phyloP scores from a whole-genome alignment of 2,797 vertebrate genomes.

The Acropternis orthonyx region DNA sequence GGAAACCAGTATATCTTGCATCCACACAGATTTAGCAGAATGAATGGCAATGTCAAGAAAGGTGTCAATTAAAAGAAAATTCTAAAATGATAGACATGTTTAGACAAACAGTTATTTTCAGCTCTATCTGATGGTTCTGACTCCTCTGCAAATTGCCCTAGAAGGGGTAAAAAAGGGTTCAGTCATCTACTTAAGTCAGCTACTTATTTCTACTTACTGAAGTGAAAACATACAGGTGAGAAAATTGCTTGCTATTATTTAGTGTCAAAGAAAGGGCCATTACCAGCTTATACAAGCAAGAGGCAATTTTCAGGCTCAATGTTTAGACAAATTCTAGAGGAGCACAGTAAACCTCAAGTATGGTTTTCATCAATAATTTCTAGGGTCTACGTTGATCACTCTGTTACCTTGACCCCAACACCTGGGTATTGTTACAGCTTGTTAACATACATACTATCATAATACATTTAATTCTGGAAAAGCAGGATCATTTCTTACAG shows the following conservation, averaged over 20 bases:
- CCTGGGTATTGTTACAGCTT: neutral
- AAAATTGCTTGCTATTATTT: neutral
- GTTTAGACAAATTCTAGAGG: neutral
- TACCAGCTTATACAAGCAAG: neutral
- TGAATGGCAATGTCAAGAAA: slow-evolving; percentile 28
- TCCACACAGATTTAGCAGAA: neutral
- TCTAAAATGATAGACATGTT: slow-evolving; percentile 20
- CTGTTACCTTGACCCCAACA: neutral
- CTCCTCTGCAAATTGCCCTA: slow-evolving; percentile 23
- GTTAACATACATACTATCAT: neutral
- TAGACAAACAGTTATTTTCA: slow-evolving; percentile 37
- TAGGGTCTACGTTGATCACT: neutral
- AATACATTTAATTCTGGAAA: neutral
- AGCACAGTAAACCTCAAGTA: neutral
- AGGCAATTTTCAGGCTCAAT: neutral
- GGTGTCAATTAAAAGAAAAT: slow-evolving; percentile 38
- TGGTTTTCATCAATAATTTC: neutral
- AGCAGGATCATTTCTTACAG: neutral
- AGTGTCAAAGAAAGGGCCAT: neutral
- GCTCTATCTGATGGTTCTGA: slow-evolving; percentile 7
- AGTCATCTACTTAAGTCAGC: neutral
- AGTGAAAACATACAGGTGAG: neutral
- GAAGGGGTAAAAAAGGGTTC: neutral
- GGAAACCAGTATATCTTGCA: neutral
- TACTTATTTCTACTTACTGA: slow-evolving; percentile 2